A percentile compares a stretch with the other conserved stretches of the same genome.
phyloP scores from a whole-genome alignment of 2,888 invertebrate species.

The Mimumesa dahlbomi region DNA sequence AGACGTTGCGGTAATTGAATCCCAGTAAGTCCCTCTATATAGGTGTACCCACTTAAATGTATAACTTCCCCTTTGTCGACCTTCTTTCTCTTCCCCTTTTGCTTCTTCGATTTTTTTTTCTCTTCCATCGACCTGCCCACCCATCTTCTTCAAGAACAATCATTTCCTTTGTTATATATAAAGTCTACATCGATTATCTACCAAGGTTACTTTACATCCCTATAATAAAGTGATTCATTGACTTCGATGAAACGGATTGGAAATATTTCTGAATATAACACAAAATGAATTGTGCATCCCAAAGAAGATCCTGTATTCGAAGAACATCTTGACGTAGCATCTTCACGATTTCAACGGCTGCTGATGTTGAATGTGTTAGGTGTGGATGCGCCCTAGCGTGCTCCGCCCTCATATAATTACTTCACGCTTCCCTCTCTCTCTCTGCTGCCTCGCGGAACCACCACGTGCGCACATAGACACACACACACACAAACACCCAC shows the following conservation, averaged over 20 bases:
- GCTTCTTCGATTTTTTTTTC: slow-evolving; percentile 29
- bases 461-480: too few species aligned
- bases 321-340: slow-evolving; percentile 5
- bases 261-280: too few species aligned
- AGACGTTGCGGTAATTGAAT: slow-evolving; percentile 81
- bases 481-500: not conserved
- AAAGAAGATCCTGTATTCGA: too few species aligned
- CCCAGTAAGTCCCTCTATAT: slow-evolving; percentile 74
- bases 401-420: slow-evolving; percentile 77
- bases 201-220: too few species aligned
- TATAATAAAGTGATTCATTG: too few species aligned
- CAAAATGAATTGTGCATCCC: too few species aligned
- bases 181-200: too few species aligned
- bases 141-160: too few species aligned
- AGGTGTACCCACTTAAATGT: slow-evolving; percentile 67
- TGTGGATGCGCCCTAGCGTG: slow-evolving; percentile 70
- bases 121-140: too few species aligned
- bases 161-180: too few species aligned
- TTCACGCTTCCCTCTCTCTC: slow-evolving; percentile 57
- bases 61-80: slow-evolving; percentile 63
- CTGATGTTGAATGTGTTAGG: slow-evolving; percentile 57
- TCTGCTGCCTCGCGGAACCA: too few species aligned
- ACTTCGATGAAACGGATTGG: too few species aligned
- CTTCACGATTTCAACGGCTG: slow-evolving; percentile 54
- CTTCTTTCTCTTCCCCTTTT: slow-evolving; percentile 32